phyloP scores from a whole-genome alignment of 2,113 vertebrate genomes.

The Xenopus tropicalis region UCB_Xtro_10.0 CM004449.2:10076001-10076500 shows the following conservation, averaged over 20 bases:
- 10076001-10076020: conserved; percentile 97
- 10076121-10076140: background rate
- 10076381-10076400: conserved; percentile 98
- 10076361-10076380: conserved; percentile 96
- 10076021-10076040: conserved; percentile 74
- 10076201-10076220: too few species aligned
- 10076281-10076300: too few species aligned
- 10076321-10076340: too few species aligned
- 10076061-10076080: too few species aligned
- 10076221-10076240: too few species aligned
- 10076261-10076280: too few species aligned
- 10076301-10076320: too few species aligned
- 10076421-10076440: conserved; percentile 95
- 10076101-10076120: too few species aligned
- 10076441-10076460: conserved; percentile 90
- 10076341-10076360: conserved; percentile 63
- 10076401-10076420: conserved; percentile 97
- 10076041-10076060: background rate
- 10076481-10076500: conserved; percentile 99
- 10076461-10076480: conserved; percentile 93
- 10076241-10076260: too few species aligned
- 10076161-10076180: too few species aligned
- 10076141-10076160: background rate
- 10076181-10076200: too few species aligned
- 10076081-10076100: too few species aligned